Evolutionary conservation across 2,797 vertebrate species (phyloP), one percentile per base, ranked within the genome.

Genomic region (Choloepus didactylus): DNA sequence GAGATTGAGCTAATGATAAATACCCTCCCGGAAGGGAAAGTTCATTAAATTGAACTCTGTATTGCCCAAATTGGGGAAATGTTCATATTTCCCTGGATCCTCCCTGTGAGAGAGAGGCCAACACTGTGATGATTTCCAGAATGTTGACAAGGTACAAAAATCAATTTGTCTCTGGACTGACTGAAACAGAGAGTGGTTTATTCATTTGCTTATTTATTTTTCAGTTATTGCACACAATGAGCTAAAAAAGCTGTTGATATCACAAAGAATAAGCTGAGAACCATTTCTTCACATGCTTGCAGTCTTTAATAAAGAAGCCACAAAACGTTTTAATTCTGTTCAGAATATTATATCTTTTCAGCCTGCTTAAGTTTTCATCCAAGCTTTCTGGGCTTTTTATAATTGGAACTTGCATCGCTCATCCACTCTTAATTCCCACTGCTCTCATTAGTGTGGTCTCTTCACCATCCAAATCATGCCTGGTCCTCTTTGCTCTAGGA

Each of bases 11-110:
- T 90, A 69, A 95, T 82, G 79, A 93, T 67, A 91, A 95, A 81
- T 77, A 70, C 25, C 21, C 25, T 85, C 35, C 51, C 0, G 1
- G 21, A 95, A 46, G 51, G n/a, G 38, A 92, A 95, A 90, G 73
- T 92, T 96, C 66, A 95, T 92, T 96, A 92, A 89, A 72, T 62
- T 70, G 89, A 76, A 84, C 70, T 93, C 77, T 76, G 60, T 82
- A 35, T 18, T 89, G 31, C 51, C 77, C 66, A 56, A 54, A 16
- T 77, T 91, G 67, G 75, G 82, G 73, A 91, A 94, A 88, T 64
- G n/a, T 31, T 91, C 69, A 87, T n/a, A 31, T 83, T 81, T 46
- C 27, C 14, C 76, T 91, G 46, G 18, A 70, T 94, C 54, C 44
- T 77, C 11, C 38, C 25, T 12, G 1, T 15, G 9, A 31, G 70